Percentiles rank a stretch among this genome's conserved stretches.
Conservation (phyloP, 2,888 invertebrate genomes). For the Drosophila paranaensis region DNA sequence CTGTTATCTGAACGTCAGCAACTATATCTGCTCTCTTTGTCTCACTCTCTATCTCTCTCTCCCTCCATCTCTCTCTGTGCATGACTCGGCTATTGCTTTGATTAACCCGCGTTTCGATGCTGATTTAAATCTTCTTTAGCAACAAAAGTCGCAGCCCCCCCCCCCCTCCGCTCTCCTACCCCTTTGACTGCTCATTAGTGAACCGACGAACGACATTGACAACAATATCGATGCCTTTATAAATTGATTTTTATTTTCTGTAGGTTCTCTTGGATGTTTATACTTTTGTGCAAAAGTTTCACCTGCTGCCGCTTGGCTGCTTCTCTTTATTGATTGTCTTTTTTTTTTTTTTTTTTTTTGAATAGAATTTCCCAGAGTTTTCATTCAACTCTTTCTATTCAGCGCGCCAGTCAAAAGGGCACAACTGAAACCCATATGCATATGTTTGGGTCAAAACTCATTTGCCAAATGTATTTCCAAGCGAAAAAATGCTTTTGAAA, state of each 20-base stretch:
- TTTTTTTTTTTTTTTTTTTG: too few species aligned
- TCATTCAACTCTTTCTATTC: not conserved
- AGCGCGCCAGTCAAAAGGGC: not conserved
- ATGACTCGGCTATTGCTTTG: conserved; percentile 15
- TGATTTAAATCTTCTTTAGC: conserved; percentile 59
- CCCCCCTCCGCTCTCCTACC: not conserved
- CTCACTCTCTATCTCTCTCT: not conserved
- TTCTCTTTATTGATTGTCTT: conserved; percentile 41
- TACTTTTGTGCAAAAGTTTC: conserved; percentile 37
- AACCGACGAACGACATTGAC: conserved; percentile 40
- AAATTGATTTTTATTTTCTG: conserved; percentile 40
- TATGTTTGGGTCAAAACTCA: not conserved
- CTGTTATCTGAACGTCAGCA: conserved; percentile 21
- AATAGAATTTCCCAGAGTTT: not conserved
- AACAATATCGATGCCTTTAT: conserved; percentile 51
- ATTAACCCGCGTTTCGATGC: conserved; percentile 29
- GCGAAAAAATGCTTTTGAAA: conserved; percentile 5
- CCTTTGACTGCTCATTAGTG: conserved; percentile 45
- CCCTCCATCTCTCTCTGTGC: not conserved
- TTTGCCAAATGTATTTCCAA: conserved; percentile 9
- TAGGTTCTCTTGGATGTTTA: conserved; percentile 23
- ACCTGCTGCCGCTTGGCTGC: conserved; percentile 20
- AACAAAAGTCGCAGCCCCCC: conserved; percentile 14
- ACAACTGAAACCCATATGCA: conserved; percentile 36
- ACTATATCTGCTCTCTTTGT: conserved; percentile 1